phyloP scores from a whole-genome alignment of 2,113 vertebrate species.

The Empidonax alnorum region DNA sequence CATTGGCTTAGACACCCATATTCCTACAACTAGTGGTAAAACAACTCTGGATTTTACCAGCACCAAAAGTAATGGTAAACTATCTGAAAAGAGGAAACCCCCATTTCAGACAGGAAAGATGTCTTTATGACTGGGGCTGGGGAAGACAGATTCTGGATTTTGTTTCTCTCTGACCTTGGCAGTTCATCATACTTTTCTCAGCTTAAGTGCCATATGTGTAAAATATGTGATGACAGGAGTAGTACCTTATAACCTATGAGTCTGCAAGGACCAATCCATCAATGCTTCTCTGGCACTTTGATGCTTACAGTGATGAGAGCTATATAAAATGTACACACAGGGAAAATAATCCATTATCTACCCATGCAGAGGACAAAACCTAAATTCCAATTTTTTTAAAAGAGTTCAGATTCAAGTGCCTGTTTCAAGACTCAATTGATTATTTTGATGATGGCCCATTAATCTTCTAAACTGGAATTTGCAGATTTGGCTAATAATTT shows the following conservation, averaged over 20 bases:
- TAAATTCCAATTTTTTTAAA: not conserved
- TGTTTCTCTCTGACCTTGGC: constrained; percentile 25
- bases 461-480: constrained; percentile 4
- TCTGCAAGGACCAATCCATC: constrained; percentile 26
- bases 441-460: constrained; percentile 29
- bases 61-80: not conserved
- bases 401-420: not conserved
- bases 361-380: not conserved
- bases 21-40: not conserved
- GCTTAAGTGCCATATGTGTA: constrained; percentile 29
- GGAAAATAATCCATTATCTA: constrained; percentile 27
- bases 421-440: not conserved
- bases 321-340: not conserved
- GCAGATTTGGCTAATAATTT: constrained; percentile 18
- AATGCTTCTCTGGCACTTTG: constrained; percentile 3
- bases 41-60: not conserved
- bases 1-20: not conserved
- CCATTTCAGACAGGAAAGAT: not conserved
- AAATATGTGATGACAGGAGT: constrained; percentile 28
- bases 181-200: constrained; percentile 25
- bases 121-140: not conserved
- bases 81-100: not conserved
- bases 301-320: constrained; percentile 10
- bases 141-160: constrained; percentile 14
- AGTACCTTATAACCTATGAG: constrained; percentile 4